Evolutionary conservation across 2,113 vertebrate genomes (phyloP), one percentile per base, ranked within the genome.

Genomic region (Setophaga coronata): DNA sequence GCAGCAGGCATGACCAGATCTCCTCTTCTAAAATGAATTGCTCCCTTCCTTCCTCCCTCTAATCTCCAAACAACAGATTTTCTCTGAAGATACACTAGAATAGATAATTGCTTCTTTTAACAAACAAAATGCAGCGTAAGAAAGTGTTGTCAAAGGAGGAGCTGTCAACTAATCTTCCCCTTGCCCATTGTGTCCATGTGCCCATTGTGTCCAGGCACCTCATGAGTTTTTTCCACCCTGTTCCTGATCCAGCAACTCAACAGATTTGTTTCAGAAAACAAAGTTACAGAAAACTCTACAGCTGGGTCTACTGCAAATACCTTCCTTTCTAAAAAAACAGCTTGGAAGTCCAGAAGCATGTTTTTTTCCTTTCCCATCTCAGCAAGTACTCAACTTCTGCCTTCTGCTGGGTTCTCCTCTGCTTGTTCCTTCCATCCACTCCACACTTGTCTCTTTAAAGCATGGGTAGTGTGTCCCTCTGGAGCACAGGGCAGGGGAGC

Each of bases 401-500:
- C 23, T 61, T 81, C 69, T 78, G 25, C 36, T 84, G 38, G 19
- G 31, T 13, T 57, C 29, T 77, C 51, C 25, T 60, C 69, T 71
- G 60, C 29, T 54, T 60, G 12, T 19, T 91, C 60, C 20, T 43
- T 58, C 26, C 29, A 78, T 19, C 29, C 12, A 71, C 29, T 25
- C 29, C 47, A 74, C 8, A 17, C 9, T 6, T 57, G 4, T 1
- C 25, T 57, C 21, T 28, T 45, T 8, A 48, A 11, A 54, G 21
- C 9, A 74, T 0, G 2, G 33, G 8, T 2, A 45, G 2, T 9
- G 26, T 5, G 13, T 11, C 14, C 24, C 33, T 5, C 36, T 1
- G 1, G 10, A 81, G n/a, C 4, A 3, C 54, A 43, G 26, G 61
- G 13, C 47, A 90, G 18, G 25, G 12, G 58, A 10, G 26, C 12